phyloP scores from a whole-genome alignment of 1,140 invertebrate species.

The Goniozus legneri region DNA sequence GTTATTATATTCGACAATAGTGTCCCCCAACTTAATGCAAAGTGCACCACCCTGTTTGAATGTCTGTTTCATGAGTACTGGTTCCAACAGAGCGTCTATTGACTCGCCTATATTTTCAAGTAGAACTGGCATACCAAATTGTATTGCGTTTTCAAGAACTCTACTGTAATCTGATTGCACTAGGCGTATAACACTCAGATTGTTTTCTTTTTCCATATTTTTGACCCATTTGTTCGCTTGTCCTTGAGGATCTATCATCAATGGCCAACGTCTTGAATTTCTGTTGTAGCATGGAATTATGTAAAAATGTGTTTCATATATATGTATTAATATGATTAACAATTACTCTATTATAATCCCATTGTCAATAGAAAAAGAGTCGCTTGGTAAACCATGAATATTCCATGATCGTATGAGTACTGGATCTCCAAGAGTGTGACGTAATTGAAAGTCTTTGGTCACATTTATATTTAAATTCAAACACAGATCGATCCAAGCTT shows the following conservation, averaged over 20 bases:
- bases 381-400: conserved; percentile 82
- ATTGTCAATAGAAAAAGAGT: conserved; percentile 89
- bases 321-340: no score
- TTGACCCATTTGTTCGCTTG: conserved; percentile 95
- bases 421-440: conserved; percentile 75
- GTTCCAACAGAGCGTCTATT: conserved; percentile 85
- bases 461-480: conserved; percentile 70
- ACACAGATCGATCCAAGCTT: conserved; percentile 70
- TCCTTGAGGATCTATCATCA: conserved; percentile 93
- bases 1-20: conserved; percentile 78
- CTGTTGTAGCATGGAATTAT: conserved; percentile 42
- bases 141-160: conserved; percentile 86
- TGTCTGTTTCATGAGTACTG: conserved; percentile 81
- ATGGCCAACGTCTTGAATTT: conserved; percentile 79
- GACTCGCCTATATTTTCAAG: conserved; percentile 87
- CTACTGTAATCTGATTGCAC: conserved; percentile 80
- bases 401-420: conserved; percentile 90
- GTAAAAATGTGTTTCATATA: no score
- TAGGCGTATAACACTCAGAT: conserved; percentile 77
- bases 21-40: conserved; percentile 81
- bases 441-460: conserved; percentile 71
- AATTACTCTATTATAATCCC: conserved; percentile 74
- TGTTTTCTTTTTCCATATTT: conserved; percentile 87
- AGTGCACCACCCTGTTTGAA: conserved; percentile 82
- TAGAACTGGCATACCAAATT: conserved; percentile 84